Conservation (phyloP, 30 jellyfish, hydroid and myxozoan species). For the Hydractinia echinata region DNA sequence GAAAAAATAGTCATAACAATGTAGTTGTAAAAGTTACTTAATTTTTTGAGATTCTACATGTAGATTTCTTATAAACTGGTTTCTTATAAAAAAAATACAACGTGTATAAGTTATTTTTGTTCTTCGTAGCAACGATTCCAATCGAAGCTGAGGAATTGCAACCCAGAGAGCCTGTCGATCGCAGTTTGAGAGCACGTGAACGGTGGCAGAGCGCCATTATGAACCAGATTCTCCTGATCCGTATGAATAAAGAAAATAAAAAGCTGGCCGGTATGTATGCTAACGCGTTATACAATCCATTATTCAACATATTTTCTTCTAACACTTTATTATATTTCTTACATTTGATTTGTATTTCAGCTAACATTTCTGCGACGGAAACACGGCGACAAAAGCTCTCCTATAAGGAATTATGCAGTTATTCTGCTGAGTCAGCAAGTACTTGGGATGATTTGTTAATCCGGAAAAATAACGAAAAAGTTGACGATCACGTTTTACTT, state of each 20-base stretch:
- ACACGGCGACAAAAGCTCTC: constrained; percentile 89
- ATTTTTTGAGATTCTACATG: no score
- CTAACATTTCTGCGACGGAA: constrained; percentile 90
- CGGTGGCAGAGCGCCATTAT: constrained; percentile 96
- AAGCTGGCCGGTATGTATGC: constrained; percentile 67
- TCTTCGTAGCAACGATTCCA: constrained; percentile 43
- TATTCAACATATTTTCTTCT: neutral
- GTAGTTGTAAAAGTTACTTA: no score
- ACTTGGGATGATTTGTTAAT: constrained; percentile 78
- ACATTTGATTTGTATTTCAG: constrained; percentile 30
- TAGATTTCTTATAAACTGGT: neutral
- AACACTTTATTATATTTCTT: neutral
- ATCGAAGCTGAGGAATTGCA: constrained; percentile 38
- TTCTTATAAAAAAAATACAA: neutral
- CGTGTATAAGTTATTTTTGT: no score
- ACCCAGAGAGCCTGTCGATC: constrained; percentile 21
- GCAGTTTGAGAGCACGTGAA: constrained; percentile 64
- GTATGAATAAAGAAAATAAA: constrained; percentile 95
- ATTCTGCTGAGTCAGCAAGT: constrained; percentile 78
- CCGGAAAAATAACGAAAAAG: constrained; percentile 51
- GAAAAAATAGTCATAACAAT: no score
- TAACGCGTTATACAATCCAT: neutral
- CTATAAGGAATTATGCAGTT: constrained; percentile 65
- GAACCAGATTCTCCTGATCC: constrained; percentile 83
- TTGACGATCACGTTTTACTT: constrained; percentile 59